A percentile compares a stretch with the other conserved stretches of the same genome.
These are phyloP conservation scores for Avahi laniger DNA, from an alignment of 2,797 vertebrate genomes.

Conservation along the genomic window DNA sequence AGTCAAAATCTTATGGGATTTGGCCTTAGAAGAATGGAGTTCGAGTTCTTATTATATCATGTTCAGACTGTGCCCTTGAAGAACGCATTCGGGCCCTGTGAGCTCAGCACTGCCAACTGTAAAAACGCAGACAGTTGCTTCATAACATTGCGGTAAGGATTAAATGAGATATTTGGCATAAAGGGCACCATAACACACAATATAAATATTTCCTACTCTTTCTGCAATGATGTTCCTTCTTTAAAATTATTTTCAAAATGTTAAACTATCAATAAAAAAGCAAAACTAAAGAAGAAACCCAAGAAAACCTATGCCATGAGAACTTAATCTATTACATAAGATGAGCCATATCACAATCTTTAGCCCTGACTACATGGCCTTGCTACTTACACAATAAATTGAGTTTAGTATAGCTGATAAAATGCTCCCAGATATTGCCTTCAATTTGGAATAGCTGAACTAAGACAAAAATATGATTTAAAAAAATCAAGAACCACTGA, in stretches of 20 bases:
- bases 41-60: not conserved
- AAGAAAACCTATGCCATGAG: not conserved
- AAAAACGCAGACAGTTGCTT: not conserved
- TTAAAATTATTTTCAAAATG: slow-evolving; percentile 4
- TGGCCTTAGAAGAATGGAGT: not conserved
- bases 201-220: not conserved
- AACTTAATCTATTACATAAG: slow-evolving; percentile 23
- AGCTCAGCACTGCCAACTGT: not conserved
- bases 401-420: not conserved
- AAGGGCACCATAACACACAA: not conserved
- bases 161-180: not conserved
- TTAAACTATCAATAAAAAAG: not conserved
- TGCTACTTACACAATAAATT: not conserved
- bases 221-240: not conserved
- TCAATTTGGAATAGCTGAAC: not conserved
- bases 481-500: not conserved
- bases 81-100: not conserved
- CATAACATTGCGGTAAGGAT: not conserved
- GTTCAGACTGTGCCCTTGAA: not conserved
- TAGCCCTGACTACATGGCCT: not conserved
- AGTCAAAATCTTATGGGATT: not conserved
- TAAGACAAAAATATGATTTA: not conserved
- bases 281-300: not conserved
- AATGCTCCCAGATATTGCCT: not conserved
- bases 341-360: not conserved